Evolutionary conservation across 2,888 invertebrate species (phyloP), one percentile per base, ranked within the genome.

Genomic region (Orgyia antiqua): DNA sequence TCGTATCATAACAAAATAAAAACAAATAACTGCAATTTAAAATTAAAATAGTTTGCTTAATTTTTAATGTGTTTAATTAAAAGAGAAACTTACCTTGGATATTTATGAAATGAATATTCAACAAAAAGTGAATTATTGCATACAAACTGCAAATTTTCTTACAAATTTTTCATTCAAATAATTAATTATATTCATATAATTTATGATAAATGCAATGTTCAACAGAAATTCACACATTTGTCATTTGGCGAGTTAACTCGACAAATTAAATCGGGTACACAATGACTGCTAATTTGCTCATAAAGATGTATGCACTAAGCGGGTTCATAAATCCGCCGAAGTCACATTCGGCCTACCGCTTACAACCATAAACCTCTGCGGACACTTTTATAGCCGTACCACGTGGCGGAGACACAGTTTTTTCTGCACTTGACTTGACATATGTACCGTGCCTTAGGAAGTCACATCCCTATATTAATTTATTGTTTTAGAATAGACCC

Each of bases 221-320:
- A 51, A 54, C 51, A 49, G 38, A 75, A 75, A 71, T 76, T 79
- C 77, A 45, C 79, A 82, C 82, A 83, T 82, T 67, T 61, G 65
- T 83, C 82, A 82, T 67, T 68, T 64, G 42, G 49, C 44, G 55
- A 57, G 63, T 60, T 62, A 63, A 66, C 51, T 61, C 60, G 61
- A 65, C 68, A 63, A 75, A 79, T 80, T n/a, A 83, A 84, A 80
- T 79, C 75, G 68, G 61, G 68, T 68, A 67, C 72, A 80, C 80
- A 83, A 82, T 84, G 84, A 82, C 74, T 82, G 79, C 77, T 84
- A 84, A 86, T 86, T 86, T 83, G 82, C 79, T 76, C 73, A 65
- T 76, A 76, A 83, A 86, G 86, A 86, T 73, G 75, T 77, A 84
- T 86, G 84, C 77, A 80, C 66, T 66, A 61, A 43, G 54, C 53